phyloP scores from a whole-genome alignment of 2,113 vertebrate genomes.

The Cryptotis parvus region DNA sequence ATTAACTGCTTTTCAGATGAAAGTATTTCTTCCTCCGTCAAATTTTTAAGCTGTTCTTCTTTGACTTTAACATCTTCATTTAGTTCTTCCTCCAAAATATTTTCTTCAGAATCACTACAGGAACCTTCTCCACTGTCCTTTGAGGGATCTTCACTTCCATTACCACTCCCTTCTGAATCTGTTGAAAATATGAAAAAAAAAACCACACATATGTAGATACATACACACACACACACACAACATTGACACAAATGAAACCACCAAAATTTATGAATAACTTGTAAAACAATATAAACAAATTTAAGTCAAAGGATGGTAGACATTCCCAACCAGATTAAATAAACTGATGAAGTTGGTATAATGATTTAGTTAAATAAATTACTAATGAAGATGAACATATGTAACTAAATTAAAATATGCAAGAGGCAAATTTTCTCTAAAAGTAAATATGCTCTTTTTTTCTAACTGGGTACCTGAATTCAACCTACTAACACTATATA shows the following conservation, averaged over 20 bases:
- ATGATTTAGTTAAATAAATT: constrained; percentile 66
- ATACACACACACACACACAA: constrained; percentile 86
- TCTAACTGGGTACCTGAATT: background rate
- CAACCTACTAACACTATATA: constrained; percentile 44
- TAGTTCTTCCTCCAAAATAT: constrained; percentile 89
- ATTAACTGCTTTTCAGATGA: constrained; percentile 89
- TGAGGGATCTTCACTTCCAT: constrained; percentile 96
- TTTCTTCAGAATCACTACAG: constrained; percentile 94
- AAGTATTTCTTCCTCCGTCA: constrained; percentile 85
- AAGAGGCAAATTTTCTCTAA: constrained; percentile 32
- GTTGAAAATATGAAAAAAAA: constrained; percentile 90
- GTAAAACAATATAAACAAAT: constrained; percentile 82
- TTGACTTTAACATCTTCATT: constrained; percentile 84
- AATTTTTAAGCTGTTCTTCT: constrained; percentile 87
- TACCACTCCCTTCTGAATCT: constrained; percentile 97
- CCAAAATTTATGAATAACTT: constrained; percentile 80
- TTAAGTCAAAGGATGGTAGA: constrained; percentile 79
- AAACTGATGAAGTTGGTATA: constrained; percentile 68
- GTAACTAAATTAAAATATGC: constrained; percentile 61
- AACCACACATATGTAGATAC: constrained; percentile 88
- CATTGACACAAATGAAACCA: constrained; percentile 84
- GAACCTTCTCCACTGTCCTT: constrained; percentile 95
- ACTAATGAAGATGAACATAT: constrained; percentile 69
- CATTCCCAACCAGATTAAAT: constrained; percentile 77
- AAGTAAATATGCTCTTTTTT: constrained; percentile 53